Evolutionary conservation across 2,888 invertebrate species (phyloP), one percentile per base, ranked within the genome.

Genomic region (Zaprionus bogoriensis): DNA sequence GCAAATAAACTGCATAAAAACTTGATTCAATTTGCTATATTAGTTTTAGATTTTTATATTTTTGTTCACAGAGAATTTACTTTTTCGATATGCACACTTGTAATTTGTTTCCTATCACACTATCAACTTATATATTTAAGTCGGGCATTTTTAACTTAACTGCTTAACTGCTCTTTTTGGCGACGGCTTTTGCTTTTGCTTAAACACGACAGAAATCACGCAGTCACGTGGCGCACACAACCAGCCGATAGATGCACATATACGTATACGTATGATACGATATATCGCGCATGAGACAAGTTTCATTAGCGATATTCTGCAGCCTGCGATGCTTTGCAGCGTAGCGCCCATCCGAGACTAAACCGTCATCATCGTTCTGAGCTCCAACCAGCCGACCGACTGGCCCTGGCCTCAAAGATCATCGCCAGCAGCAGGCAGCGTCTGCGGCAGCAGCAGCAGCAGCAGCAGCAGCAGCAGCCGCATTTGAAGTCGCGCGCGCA

Each of bases 271-370:
- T 39, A 55, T 64, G 55, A 39, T 28, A 17, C 27, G 17, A 51
- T 41, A 25, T 50, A 27, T 41, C 36, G 57, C 47, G 58, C 36
- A 17, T 58, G 36, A 59, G 27, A 12, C 30, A 12, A 45, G 46
- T 59, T 52, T 42, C 52, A 44, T 22, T 75, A 64, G 64, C 75
- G 71, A 51, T 64, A 60, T 70, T 72, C 64, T 64, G 75, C 72
- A 60, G 70, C 80, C 67, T 64, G 61, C 80, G 88, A 86, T 88
- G 88, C 88, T 88, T 78, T 78, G 76, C 88, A 80, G 86, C 83
- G 82, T 74, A 88, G 80, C 83, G 87, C 83, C 88, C 86, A 83
- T 87, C 87, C 85, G 87, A 87, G 87, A 88, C 88, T 88, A 81
- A 88, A 82, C 54, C 69, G 72, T 72, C 75, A 72, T 74, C 78